These are phyloP conservation scores for Etia nguti DNA, from an alignment of 2,113 vertebrate genomes.

Conservation along the genomic window DNA sequence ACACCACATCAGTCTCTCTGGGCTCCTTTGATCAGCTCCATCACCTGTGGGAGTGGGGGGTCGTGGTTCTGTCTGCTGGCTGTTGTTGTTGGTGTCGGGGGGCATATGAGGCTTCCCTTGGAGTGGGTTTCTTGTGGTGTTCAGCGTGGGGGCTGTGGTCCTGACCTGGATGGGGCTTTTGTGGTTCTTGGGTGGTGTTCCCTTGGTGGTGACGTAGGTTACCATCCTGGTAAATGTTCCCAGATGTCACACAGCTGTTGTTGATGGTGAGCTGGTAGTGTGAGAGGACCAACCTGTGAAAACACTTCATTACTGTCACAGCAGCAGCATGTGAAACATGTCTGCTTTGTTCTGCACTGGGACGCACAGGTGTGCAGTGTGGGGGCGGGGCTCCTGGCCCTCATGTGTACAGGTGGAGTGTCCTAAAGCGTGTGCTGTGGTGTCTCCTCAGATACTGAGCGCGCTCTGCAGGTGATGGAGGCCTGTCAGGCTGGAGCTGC, in stretches of 20 bases:
- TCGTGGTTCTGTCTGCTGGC: no score
- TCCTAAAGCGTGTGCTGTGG: not conserved
- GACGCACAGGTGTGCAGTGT: not conserved
- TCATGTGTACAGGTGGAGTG: not conserved
- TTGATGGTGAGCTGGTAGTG: not conserved
- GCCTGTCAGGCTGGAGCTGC: conserved; percentile 52
- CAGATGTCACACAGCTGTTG: not conserved
- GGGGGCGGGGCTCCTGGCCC: not conserved
- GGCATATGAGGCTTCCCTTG: no score
- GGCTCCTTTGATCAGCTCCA: no score
- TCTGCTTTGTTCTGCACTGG: not conserved
- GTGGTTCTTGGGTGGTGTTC: no score
- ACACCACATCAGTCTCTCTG: no score
- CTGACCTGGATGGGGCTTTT: no score
- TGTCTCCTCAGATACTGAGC: conserved; percentile 61
- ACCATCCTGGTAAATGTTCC: no score
- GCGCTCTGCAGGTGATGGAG: conserved; percentile 69
- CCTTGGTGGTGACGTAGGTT: no score
- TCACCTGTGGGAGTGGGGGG: no score
- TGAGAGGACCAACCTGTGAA: not conserved
- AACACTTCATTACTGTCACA: not conserved
- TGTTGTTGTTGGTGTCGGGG: no score
- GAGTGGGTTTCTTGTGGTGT: no score
- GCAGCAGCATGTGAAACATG: not conserved
- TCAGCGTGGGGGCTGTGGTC: no score